Conservation (phyloP, 2,888 invertebrate species). For the Synergus japonicus region DNA sequence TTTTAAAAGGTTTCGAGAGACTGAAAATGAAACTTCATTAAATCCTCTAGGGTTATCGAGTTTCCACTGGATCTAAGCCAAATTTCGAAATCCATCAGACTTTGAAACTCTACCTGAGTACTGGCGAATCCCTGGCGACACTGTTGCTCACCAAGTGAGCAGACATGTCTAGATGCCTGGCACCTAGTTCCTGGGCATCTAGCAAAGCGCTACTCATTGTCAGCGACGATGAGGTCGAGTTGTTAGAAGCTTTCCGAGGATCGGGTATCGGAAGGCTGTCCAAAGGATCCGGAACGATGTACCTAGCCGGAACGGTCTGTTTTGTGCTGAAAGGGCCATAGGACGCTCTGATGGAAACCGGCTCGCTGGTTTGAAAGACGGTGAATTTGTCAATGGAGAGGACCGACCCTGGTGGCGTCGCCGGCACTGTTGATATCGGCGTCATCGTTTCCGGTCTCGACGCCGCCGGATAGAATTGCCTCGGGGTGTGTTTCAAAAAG, state of each 20-base stretch:
- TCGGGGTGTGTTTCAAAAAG: constrained; percentile 89
- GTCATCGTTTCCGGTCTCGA: constrained; percentile 55
- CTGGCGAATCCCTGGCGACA: constrained; percentile 92
- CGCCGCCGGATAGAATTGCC: constrained; percentile 81
- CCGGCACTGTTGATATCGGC: constrained; percentile 73
- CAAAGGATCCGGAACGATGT: constrained; percentile 91
- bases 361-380: constrained; percentile 93
- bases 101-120: constrained; percentile 80
- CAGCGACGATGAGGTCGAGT: constrained; percentile 62
- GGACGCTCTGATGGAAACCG: constrained; percentile 93
- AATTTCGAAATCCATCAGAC: neutral
- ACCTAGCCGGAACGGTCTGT: constrained; percentile 94
- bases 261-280: constrained; percentile 80
- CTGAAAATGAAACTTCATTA: too few species aligned
- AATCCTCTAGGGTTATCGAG: too few species aligned
- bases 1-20: too few species aligned
- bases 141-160: constrained; percentile 94
- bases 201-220: constrained; percentile 74
- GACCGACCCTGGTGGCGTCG: constrained; percentile 81
- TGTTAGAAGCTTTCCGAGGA: constrained; percentile 62
- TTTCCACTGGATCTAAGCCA: too few species aligned
- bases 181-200: constrained; percentile 82
- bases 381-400: constrained; percentile 93
- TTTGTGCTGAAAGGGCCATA: constrained; percentile 97
- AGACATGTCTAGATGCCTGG: constrained; percentile 92